A percentile compares a stretch with the other conserved stretches of the same genome.
These are phyloP conservation scores for Lysandra bellargus DNA, from an alignment of 2,888 invertebrate species.

Conservation along the genomic window DNA sequence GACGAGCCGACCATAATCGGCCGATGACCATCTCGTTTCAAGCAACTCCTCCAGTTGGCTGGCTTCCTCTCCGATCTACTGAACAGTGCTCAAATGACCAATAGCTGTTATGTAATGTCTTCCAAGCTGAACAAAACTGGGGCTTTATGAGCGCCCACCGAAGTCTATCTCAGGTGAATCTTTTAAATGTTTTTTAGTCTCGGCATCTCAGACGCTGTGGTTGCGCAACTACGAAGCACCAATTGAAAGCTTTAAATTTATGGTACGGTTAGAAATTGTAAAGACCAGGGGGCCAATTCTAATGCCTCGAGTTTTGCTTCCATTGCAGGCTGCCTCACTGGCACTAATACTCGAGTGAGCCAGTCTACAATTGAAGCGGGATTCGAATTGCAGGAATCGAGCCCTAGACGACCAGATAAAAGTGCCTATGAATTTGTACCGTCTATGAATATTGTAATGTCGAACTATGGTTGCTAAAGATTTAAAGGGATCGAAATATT, in stretches of 20 bases:
- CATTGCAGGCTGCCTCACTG: not conserved
- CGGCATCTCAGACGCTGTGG: not conserved
- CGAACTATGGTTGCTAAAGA: not conserved
- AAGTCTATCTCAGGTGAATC: conserved; percentile 2
- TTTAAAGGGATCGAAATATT: not conserved
- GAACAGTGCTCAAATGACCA: conserved; percentile 78
- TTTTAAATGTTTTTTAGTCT: not conserved
- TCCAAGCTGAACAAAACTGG: conserved; percentile 49
- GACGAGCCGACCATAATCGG: conserved; percentile 92
- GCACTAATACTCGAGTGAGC: not conserved
- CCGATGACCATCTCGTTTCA: conserved; percentile 73
- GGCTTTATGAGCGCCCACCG: not conserved
- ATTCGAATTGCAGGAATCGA: not conserved
- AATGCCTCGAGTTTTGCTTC: not conserved
- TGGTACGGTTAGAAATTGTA: conserved; percentile 13
- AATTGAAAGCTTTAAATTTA: conserved; percentile 10
- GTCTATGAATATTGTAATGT: conserved; percentile 17
- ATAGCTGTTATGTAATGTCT: conserved; percentile 67
- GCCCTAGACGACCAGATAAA: conserved; percentile 10
- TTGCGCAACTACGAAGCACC: conserved; percentile 10
- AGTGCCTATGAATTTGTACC: conserved; percentile 20
- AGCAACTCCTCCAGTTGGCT: conserved; percentile 51
- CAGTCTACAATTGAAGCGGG: not conserved
- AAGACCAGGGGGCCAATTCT: not conserved
- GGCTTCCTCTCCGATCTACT: conserved; percentile 64